These are phyloP conservation scores for Buphagus erythrorhynchus DNA, from an alignment of 2,797 vertebrate genomes.

Conservation along the genomic window DNA sequence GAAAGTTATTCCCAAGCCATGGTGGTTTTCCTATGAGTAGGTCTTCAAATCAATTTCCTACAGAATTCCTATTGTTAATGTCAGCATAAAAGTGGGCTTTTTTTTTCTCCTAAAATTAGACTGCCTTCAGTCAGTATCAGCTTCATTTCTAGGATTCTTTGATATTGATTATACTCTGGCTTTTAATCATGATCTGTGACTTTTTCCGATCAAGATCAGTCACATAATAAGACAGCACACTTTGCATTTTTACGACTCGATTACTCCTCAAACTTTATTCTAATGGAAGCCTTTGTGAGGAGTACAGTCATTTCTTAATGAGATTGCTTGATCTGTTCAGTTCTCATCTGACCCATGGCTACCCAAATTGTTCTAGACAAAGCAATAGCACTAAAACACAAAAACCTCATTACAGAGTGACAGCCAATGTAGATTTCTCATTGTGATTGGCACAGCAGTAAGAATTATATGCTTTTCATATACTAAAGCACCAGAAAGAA, in stretches of 20 bases:
- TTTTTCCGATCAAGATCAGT: neutral
- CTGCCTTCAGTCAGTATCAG: neutral
- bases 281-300: neutral
- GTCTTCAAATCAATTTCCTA: neutral
- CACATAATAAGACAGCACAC: neutral
- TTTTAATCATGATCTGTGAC: slow-evolving; percentile 22
- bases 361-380: neutral
- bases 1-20: neutral
- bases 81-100: neutral
- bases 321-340: neutral
- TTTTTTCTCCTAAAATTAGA: neutral
- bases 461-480: neutral
- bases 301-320: neutral
- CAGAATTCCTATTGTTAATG: neutral
- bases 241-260: slow-evolving; percentile 11
- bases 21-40: neutral
- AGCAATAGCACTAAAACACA: neutral
- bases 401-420: neutral
- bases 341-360: neutral
- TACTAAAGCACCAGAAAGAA: neutral
- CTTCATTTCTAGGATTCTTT: neutral
- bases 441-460: neutral
- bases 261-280: neutral
- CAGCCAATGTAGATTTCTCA: neutral
- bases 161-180: neutral